Conservation (phyloP, 2,888 invertebrate species). For the Pheosia tremula region DNA sequence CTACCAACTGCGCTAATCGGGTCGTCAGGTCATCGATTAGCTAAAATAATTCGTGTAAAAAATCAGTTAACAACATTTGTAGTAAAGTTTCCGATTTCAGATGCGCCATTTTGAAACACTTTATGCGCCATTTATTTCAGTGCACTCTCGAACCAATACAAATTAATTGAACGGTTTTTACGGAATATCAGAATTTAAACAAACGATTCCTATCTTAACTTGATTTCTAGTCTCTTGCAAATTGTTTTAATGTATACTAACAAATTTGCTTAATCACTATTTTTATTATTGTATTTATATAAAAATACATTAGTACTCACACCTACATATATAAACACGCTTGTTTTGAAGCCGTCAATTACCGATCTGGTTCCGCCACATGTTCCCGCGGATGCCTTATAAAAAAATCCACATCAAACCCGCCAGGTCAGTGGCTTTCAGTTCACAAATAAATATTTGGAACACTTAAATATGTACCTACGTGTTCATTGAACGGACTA, state of each 20-base stretch:
- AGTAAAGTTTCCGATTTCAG: background rate
- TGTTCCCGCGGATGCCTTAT: slow-evolving; percentile 17
- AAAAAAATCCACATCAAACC: slow-evolving; percentile 20
- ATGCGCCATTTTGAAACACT: background rate
- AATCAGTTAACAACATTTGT: background rate
- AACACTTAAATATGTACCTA: slow-evolving; percentile 17
- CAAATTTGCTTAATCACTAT: background rate
- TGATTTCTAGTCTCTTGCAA: background rate
- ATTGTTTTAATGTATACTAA: background rate
- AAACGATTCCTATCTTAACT: background rate
- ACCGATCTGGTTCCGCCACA: slow-evolving; percentile 22
- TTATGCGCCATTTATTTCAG: background rate
- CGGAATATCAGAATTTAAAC: background rate
- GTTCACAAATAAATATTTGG: slow-evolving; percentile 28
- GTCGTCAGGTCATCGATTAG: too few relatives aligned
- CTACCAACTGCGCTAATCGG: too few relatives aligned
- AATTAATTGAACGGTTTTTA: background rate
- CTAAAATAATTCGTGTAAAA: too few relatives aligned
- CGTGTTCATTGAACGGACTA: slow-evolving; percentile 1
- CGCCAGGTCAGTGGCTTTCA: slow-evolving; percentile 29
- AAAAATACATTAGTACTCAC: background rate
- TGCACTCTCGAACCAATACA: background rate
- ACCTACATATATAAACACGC: background rate
- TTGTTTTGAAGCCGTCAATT: slow-evolving; percentile 24
- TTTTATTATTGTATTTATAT: background rate